Evolutionary conservation across 2,113 vertebrate species (phyloP), one percentile per base, ranked within the genome.

Genomic region (Chaetops frenatus): DNA sequence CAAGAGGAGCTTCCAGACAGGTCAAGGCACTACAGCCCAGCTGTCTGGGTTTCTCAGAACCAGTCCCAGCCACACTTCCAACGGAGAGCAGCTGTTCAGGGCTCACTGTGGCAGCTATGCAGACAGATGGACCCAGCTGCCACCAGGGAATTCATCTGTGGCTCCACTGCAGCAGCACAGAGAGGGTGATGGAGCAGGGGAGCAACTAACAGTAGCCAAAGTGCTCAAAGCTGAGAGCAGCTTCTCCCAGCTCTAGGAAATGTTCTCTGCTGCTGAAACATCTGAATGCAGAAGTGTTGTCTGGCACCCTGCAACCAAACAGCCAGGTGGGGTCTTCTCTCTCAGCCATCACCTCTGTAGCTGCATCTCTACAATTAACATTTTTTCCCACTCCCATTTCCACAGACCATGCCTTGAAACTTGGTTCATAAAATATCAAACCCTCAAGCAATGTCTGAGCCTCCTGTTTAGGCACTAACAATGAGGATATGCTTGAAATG

Each of bases 51-150:
- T 72, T 45, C 33, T 44, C 89, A 79, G 48, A 70, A 64, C 45
- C 73, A 12, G 45, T 2, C 23, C 65, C 38, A 48, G 2, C 0
- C 35, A 2, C 56, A 48, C 3, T 36, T 40, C 36, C 64, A 45
- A 31, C 45, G 50, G 7, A 84, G 25, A n/a, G 42, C 86, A 78
- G 80, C 92, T 95, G 81, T 62, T 42, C 51, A 8, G 70, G 79
- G 20, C 20, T 22, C 0, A 5, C 58, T 18, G 3, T 11, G 44
- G 64, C 33, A 65, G 67, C 91, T 11, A 6, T 31, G 81, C 84
- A 61, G 79, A 64, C 84, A 79, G 58, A 79, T 22, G 67, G 69
- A 69, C 7, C 33, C 96, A 92, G 94, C 91, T 97, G 95, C 79
- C 58, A 58, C 16, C 45, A 54, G 78, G 62, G 45, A 2, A 33